Percentiles rank a stretch among this genome's conserved stretches.
Conservation (phyloP, 2,113 vertebrate species). For the Pandion haliaetus region DNA sequence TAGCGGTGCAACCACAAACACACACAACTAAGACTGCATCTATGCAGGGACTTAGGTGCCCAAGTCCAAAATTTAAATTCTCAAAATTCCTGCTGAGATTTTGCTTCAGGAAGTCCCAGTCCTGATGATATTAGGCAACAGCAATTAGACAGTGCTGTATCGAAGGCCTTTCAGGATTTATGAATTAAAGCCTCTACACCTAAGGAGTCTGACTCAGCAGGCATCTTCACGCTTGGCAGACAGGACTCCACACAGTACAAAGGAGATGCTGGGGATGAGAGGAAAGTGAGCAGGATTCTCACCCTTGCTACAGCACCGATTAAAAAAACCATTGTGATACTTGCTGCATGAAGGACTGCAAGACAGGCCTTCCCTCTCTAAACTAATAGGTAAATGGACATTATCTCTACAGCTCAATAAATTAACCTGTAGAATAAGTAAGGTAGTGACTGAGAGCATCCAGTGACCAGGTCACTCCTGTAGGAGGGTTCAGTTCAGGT, state of each 20-base stretch:
- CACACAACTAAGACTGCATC: not conserved
- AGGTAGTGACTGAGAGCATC: not conserved
- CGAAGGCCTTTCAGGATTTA: not conserved
- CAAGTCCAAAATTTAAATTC: not conserved
- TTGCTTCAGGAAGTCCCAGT: not conserved
- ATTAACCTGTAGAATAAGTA: not conserved
- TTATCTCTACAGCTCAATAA: not conserved
- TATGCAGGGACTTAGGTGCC: not conserved
- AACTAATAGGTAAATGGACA: not conserved
- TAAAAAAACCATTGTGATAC: not conserved
- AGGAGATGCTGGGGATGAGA: not conserved
- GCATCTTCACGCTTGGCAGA: not conserved
- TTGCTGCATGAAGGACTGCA: not conserved
- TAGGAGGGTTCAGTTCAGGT: not conserved
- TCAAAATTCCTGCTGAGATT: not conserved
- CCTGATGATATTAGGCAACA: not conserved
- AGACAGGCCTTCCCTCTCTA: not conserved
- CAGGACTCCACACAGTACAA: not conserved
- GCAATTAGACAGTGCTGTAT: not conserved
- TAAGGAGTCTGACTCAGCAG: not conserved
- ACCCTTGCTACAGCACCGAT: not conserved
- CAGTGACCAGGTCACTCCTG: not conserved
- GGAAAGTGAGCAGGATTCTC: not conserved
- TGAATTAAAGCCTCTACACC: not conserved
- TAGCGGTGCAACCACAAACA: not conserved